Evolutionary conservation across 2,797 vertebrate species (phyloP), one percentile per base, ranked within the genome.

Genomic region (Potorous gilbertii): DNA sequence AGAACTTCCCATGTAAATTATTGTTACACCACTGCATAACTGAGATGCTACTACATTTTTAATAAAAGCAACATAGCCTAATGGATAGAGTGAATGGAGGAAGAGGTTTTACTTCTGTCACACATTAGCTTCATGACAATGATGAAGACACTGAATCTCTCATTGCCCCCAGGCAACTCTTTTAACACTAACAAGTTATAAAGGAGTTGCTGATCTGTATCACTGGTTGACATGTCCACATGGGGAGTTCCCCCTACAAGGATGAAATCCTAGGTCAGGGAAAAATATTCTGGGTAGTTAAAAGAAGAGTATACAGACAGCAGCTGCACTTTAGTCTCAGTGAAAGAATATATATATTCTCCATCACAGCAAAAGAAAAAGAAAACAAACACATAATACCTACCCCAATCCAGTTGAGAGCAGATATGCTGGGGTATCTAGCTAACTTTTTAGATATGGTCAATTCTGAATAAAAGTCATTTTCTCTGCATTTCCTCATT

Each of bases 401-500:
- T 50, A 9, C 40, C 34, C 12, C n/a, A 96, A 55, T 1, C 31
- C 9, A 87, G 24, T 18, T 91, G 34, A 55, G 95, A 94, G 34
- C 13, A 90, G 59, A 18, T n/a, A 81, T 91, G 91, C 13, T 56
- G 10, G 31, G 40, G 81, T 90, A 3, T 29, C 59, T 90, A 3
- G 27, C 59, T 2, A 92, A 3, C 14, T 16, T 90, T 81, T 91
- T 34, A 56, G 3, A 93, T 96, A 92, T n/a, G 18, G 55, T 54
- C 89, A 54, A 18, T 93, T 94, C 74, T 90, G 29, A 10, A 46
- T 59, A 55, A 94, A 95, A 92, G 55, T 90, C 57, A 91, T 74
- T 96, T 95, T 95, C 66, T 9, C 16, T 74, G 12, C 46, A 50
- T 89, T 16, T 89, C 94, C 94, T 95, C 40, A 40, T 59, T 94